phyloP scores from a whole-genome alignment of 2,113 vertebrate genomes.

The Panthera uncia region DNA sequence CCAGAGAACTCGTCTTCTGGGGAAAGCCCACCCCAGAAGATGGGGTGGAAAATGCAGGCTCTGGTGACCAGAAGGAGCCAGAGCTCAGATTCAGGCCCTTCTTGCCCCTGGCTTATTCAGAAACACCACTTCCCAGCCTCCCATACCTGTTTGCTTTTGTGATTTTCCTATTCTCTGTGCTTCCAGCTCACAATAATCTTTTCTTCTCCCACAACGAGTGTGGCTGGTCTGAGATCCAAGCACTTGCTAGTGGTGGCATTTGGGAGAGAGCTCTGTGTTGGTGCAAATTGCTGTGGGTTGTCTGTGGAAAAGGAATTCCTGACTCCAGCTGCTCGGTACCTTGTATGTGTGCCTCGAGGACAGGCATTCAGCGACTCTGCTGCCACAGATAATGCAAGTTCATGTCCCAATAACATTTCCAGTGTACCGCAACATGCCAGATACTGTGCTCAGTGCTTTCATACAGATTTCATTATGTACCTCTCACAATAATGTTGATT shows the following conservation, averaged over 20 bases:
- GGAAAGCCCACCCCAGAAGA: not conserved
- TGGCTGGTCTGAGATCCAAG: not conserved
- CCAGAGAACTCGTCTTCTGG: not conserved
- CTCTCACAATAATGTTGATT: too few relatives aligned
- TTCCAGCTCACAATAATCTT: not conserved
- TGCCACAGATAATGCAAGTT: not conserved
- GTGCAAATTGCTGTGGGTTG: not conserved
- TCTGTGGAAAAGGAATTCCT: not conserved
- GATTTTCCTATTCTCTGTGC: not conserved
- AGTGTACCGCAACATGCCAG: not conserved
- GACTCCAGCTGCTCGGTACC: not conserved
- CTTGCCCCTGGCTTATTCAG: too few relatives aligned
- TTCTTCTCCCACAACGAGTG: not conserved
- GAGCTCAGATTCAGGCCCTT: not conserved
- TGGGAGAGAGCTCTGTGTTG: not conserved
- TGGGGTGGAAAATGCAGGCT: not conserved
- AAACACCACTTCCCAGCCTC: not conserved
- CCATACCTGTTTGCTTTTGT: fast-evolving
- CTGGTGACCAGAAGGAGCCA: not conserved
- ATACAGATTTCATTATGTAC: fast-evolving
- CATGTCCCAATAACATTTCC: not conserved
- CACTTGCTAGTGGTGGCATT: not conserved
- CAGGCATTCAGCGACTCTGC: not conserved
- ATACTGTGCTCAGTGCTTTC: not conserved
- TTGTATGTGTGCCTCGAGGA: fast-evolving